Base-by-base conservation (phyloP, 2,797 vertebrate species). In the Myotis findleyi region DNA sequence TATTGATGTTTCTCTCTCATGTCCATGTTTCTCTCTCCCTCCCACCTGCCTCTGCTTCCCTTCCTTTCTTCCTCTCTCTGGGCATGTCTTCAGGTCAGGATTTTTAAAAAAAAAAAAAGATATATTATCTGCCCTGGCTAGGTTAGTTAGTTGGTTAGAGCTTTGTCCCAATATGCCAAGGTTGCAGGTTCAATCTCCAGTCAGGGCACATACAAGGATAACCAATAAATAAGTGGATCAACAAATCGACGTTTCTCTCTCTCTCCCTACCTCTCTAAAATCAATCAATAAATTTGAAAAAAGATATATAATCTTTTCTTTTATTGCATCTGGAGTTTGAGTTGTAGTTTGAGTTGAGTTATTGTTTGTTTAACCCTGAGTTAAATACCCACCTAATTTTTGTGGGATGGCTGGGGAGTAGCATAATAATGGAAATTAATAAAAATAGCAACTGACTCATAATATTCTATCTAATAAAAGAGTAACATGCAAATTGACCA, bases 321-420 rank as follows among this genome's bases (percentile, higher is more conserved):
- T 83, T 71, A 77, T 89, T 79, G 36, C 25, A 69, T 77, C 25
- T 73, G 49, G 55, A 71, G 20, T 49, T 92, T 92, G 59, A 87
- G 41, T 94, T 66, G 68, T 64, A 87, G 10, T 87, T n/a, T n/a
- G n/a, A n/a, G n/a, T n/a, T n/a, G n/a, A n/a, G n/a, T n/a, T n/a
- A n/a, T n/a, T 53, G 30, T 90, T 80, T 86, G 8, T 47, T 59
- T 93, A 85, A 77, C 25, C 36, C 11, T 89, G 30, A 91, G 66
- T 86, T 94, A 87, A 95, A 89, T 75, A 84, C 38, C 25, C 25
- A 33, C 16, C 73, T 76, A 84, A 87, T 81, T 96, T 95, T 68
- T 69, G 55, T 83, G 41, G 49, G 49, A 41, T 86, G 41, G 3
- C 53, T 87, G 7, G 14, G 53, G 66, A 94, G 30, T 21, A 91